Base-by-base conservation (phyloP, 2,797 vertebrate genomes). In the Pachyuromys duprasi region DNA sequence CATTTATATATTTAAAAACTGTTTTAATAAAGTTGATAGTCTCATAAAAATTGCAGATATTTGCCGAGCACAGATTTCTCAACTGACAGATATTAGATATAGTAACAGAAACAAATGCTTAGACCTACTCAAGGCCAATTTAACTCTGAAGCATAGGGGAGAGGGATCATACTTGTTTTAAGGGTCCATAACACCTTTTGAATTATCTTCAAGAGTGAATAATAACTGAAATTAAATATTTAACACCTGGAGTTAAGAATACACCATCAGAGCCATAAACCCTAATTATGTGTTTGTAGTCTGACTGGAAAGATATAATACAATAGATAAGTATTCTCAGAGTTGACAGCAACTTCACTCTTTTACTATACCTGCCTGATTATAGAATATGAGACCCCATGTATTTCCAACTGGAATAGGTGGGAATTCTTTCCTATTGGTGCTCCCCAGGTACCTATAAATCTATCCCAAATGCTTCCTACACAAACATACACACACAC, bases 191-290 rank as follows among this genome's bases (percentile, higher is more conserved):
- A 70, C 31, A 93, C n/a, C 0, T 65, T 82, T 78, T 70, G n/a
- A 60, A 36, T 60, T 82, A 26, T 87, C 65, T 86, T 83, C 75
- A 75, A 95, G 78, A 45, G 4, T 79, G 3, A 84, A 62, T 20
- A 49, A 88, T 60, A 86, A 36, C 33, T 90, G 57, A 91, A 89
- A 80, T 86, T 82, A 86, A 86, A 70, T 80, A 28, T 80, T 95
- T 79, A 83, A 69, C 22, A 89, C 49, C 62, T 17, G 79, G 45
- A 53, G 4, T 84, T 76, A 86, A 63, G 76, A 70, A 72, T 11
- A 81, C 36, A 81, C 2, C 39, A 90, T 84, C 12, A 65, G 24
- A 67, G 3, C 26, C 31, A 60, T 45, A 93, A 90, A 80, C 84
- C 49, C n/a, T 42, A 55, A 60, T n/a, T 57, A 26, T 72, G 13